Evolutionary conservation across 2,888 invertebrate genomes (phyloP), one percentile per base, ranked within the genome.

Genomic region (Disparrhopalites patrizii): DNA sequence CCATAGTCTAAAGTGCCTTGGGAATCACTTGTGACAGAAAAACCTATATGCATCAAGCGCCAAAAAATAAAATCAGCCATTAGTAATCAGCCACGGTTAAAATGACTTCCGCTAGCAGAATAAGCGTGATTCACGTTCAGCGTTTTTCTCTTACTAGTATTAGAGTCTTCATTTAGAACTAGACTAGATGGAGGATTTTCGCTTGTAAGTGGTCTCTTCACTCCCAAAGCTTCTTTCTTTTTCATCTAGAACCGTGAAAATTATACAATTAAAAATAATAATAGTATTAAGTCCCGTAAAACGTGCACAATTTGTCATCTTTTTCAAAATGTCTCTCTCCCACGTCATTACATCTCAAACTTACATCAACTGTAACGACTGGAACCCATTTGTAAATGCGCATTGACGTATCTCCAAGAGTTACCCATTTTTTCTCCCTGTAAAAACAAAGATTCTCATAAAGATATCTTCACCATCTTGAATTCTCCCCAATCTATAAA

Each of bases 381-480:
- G 98, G 98, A 50, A 99, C 97, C 98, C 98, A 99, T 84, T 98
- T 98, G 79, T 90, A 97, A 75, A 98, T 94, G 83, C 93, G 93
- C 93, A 98, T 96, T 1, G 95, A 92, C 0, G 98, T 98, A 80
- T 97, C 97, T 62, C 95, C 95, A 76, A 97, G 93, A 0, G 96
- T 95, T 0, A 99, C 96, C 96, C 98, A 97, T 84, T 95, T 96
- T 80, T 98, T 98, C 80, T 99, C 97, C 98, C 95, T 95, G 77
- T 52, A 81, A 81, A 64, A 73, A 18, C 15, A 43, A 18, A 43
- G n/a, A 5, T 18, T 43, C n/a, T 18, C 20, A 18, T 18, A 10
- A 43, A 13, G 47, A 43, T n/a, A n/a, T n/a, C n/a, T n/a, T n/a
- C n/a, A n/a, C n/a, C n/a, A n/a, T n/a, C n/a, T n/a, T n/a, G n/a